A percentile compares a stretch with the other conserved stretches of the same genome.
Evolutionary conservation across 2,113 vertebrate genomes (phyloP).

Genomic region (Dunckerocampus dactyliophorus): DNA sequence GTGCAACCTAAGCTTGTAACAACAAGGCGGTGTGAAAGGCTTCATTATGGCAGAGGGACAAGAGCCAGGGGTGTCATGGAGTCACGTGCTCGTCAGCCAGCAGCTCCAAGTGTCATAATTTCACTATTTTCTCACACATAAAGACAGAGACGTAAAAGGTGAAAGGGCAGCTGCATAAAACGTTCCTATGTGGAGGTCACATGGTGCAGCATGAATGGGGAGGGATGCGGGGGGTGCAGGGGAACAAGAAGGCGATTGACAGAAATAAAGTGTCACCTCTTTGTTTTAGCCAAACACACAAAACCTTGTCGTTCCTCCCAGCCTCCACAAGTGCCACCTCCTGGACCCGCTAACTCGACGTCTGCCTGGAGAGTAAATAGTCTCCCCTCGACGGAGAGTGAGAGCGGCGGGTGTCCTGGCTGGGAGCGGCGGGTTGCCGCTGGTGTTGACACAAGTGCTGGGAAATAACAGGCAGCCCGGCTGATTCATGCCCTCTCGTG

Average conservation of each 20-base stretch:
- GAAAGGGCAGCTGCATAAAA: constrained; percentile 71
- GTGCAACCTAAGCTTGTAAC: constrained; percentile 19
- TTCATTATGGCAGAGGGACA: constrained; percentile 26
- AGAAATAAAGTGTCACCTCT: constrained; percentile 37
- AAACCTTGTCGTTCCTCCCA: too few species aligned
- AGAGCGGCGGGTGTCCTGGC: too few species aligned
- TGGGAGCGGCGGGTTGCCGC: too few species aligned
- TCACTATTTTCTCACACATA: constrained; percentile 66
- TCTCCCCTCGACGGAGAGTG: too few species aligned
- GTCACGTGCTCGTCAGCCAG: constrained; percentile 51
- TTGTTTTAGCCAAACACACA: background rate
- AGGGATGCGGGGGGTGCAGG: constrained; percentile 12
- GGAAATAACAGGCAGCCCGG: too few species aligned
- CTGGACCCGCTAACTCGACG: too few species aligned
- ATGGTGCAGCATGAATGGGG: constrained; percentile 14
- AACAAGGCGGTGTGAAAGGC: constrained; percentile 19
- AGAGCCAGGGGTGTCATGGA: constrained; percentile 32
- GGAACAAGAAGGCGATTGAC: constrained; percentile 72
- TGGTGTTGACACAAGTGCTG: too few species aligned
- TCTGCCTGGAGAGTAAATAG: too few species aligned
- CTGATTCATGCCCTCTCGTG: too few species aligned
- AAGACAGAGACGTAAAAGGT: constrained; percentile 58
- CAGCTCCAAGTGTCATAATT: constrained; percentile 70
- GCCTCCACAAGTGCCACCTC: too few species aligned
- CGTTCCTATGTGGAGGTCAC: constrained; percentile 58